Percentiles rank a stretch among this genome's conserved stretches.
These are phyloP conservation scores for Pedionomus torquatus DNA, from an alignment of 2,113 vertebrate species.

Conservation along the genomic window DNA sequence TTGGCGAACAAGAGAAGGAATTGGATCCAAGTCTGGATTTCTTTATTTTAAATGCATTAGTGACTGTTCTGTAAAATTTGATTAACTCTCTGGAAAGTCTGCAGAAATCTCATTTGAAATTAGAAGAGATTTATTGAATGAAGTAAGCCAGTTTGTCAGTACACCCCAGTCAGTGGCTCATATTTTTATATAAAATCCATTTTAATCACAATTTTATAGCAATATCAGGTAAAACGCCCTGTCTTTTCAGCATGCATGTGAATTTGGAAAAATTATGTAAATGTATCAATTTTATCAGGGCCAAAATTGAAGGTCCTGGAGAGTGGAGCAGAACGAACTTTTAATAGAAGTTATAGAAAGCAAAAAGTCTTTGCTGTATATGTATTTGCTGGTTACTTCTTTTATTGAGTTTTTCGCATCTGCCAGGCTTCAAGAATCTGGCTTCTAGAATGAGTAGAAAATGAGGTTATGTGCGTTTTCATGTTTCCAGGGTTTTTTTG, in stretches of 20 bases:
- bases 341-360: not conserved
- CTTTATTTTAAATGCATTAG: not conserved
- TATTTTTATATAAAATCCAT: not conserved
- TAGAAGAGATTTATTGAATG: not conserved
- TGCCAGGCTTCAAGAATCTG: not conserved
- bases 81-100: not conserved
- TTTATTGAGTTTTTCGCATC: not conserved
- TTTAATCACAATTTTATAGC: not conserved
- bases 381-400: not conserved
- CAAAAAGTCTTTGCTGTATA: not conserved
- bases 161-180: not conserved
- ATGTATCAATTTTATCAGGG: not conserved
- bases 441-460: not conserved
- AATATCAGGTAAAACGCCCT: not conserved
- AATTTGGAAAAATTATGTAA: not conserved
- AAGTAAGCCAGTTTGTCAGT: not conserved
- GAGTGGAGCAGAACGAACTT: not conserved
- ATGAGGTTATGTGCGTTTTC: not conserved
- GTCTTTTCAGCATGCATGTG: not conserved
- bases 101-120: slow-evolving; percentile 16
- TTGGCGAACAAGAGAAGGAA: not conserved
- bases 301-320: not conserved
- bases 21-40: not conserved
- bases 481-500: not conserved
- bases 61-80: not conserved